Evolutionary conservation across 2,888 invertebrate genomes (phyloP).

Genomic region (Orthonychiurus folsomi): DNA sequence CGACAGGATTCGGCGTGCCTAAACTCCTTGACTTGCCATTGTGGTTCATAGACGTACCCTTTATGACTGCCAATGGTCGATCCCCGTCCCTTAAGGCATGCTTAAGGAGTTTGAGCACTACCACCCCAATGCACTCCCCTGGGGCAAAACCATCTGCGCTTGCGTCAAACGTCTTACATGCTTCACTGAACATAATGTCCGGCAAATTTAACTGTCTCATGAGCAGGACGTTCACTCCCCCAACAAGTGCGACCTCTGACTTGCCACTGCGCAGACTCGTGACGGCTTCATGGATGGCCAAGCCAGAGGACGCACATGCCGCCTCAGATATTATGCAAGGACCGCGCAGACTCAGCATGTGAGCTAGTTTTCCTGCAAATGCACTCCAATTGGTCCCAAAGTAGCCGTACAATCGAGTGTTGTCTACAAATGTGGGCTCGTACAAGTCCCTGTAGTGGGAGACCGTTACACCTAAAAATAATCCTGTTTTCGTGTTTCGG

Average conservation of each 20-base stretch:
- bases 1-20: slow-evolving; percentile 33
- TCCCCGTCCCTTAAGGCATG: slow-evolving; percentile 30
- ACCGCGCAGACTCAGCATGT: slow-evolving; percentile 19
- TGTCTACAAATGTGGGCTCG: not conserved
- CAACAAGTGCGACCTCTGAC: slow-evolving; percentile 19
- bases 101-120: slow-evolving; percentile 41
- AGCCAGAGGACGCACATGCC: slow-evolving; percentile 23
- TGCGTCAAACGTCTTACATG: slow-evolving; percentile 42
- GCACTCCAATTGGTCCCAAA: slow-evolving; percentile 24
- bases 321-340: slow-evolving; percentile 23
- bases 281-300: slow-evolving; percentile 19
- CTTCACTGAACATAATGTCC: slow-evolving; percentile 32
- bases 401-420: slow-evolving; percentile 15
- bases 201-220: slow-evolving; percentile 12
- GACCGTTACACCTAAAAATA: slow-evolving; percentile 79
- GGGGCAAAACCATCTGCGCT: slow-evolving; percentile 44
- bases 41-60: slow-evolving; percentile 41
- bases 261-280: slow-evolving; percentile 2
- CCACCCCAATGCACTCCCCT: slow-evolving; percentile 43
- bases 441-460: not conserved
- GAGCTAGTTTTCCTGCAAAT: slow-evolving; percentile 20
- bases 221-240: slow-evolving; percentile 25
- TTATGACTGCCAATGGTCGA: slow-evolving; percentile 38
- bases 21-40: slow-evolving; percentile 42
- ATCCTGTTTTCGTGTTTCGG: slow-evolving; percentile 81